Percentiles rank a stretch among this genome's conserved stretches.
phyloP scores from a whole-genome alignment of 92 coral and sea anemone genomes.

The Phenganax subtilis region DNA sequence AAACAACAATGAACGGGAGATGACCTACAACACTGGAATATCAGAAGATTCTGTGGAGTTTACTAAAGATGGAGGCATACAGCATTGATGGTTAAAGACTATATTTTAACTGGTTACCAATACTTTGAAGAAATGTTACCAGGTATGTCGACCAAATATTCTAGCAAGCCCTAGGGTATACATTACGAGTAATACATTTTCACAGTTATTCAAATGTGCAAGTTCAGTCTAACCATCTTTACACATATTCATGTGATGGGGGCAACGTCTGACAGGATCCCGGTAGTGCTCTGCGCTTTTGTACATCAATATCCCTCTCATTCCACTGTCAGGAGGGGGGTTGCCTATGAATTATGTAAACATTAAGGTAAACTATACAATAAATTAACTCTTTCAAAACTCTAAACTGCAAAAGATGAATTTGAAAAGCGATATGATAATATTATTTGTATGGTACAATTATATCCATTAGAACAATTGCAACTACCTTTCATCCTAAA shows the following conservation, averaged over 20 bases:
- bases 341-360: constrained; percentile 31
- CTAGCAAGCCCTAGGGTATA: background rate
- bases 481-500: constrained; percentile 52
- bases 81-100: no score
- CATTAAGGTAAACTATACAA: constrained; percentile 3
- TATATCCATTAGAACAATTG: background rate
- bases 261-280: constrained; percentile 81
- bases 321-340: constrained; percentile 56
- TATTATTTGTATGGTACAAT: background rate
- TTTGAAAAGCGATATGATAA: no score
- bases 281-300: constrained; percentile 81
- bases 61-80: no score
- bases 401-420: no score
- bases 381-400: background rate
- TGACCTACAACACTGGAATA: no score
- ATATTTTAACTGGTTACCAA: no score
- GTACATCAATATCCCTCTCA: constrained; percentile 74
- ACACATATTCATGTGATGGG: constrained; percentile 73
- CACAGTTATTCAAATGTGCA: background rate
- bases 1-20: no score
- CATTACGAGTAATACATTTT: background rate
- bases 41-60: no score
- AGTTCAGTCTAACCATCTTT: constrained; percentile 64
- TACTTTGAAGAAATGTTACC: no score
- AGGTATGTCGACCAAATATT: no score